These are phyloP conservation scores for Puntigrus tetrazona DNA, from an alignment of 2,113 vertebrate species.

Conservation along the genomic window DNA sequence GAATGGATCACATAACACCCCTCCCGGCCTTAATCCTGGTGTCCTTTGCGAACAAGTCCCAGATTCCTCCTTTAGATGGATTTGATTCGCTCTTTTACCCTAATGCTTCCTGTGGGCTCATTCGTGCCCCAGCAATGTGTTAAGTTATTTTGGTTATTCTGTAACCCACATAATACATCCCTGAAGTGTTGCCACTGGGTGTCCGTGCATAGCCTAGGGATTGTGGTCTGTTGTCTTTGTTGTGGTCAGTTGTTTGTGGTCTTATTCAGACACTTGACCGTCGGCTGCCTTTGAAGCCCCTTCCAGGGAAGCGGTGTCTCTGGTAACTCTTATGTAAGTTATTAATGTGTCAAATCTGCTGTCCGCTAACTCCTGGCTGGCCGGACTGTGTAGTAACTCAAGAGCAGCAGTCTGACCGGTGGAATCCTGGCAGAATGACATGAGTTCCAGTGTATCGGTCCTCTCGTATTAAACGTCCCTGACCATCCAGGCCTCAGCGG, in stretches of 20 bases:
- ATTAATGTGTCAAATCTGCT: constrained; percentile 1
- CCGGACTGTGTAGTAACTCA: constrained; percentile 33
- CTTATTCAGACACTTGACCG: neutral
- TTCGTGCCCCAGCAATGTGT: neutral
- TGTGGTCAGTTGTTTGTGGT: constrained; percentile 6
- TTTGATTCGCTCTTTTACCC: neutral
- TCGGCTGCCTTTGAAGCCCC: neutral
- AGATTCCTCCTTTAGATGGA: neutral
- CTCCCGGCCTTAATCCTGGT: neutral
- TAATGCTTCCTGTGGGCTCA: neutral
- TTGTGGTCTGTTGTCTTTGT: constrained; percentile 4
- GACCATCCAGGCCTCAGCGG: neutral
- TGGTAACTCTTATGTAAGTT: neutral
- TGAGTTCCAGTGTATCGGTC: neutral
- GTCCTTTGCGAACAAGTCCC: constrained; percentile 18
- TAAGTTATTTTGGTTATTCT: neutral
- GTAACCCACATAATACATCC: neutral
- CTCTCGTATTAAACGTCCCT: constrained; percentile 11
- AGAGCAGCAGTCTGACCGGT: constrained; percentile 41
- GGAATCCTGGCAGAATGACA: constrained; percentile 53
- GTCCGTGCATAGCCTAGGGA: neutral
- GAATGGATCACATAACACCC: neutral
- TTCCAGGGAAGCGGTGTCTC: constrained; percentile 24
- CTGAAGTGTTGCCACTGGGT: neutral
- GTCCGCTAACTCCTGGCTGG: constrained; percentile 21